phyloP scores from a whole-genome alignment of 1,140 invertebrate species.

The Zaprionus ghesquierei region DNA sequence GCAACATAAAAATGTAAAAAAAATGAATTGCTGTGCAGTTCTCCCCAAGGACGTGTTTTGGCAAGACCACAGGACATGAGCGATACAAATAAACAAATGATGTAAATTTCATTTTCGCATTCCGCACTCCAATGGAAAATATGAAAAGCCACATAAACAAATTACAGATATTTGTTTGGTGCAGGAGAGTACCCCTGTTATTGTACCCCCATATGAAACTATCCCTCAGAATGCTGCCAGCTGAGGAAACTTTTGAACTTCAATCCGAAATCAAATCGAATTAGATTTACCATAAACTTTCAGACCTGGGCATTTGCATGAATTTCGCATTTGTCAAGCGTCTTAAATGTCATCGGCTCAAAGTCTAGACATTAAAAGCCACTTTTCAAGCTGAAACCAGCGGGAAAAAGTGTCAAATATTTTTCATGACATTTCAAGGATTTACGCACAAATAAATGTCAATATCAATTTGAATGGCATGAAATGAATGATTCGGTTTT shows the following conservation, averaged over 20 bases:
- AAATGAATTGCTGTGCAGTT: conserved; percentile 60
- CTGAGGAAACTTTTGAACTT: conserved; percentile 24
- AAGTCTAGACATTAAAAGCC: conserved; percentile 69
- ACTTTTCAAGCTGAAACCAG: conserved; percentile 52
- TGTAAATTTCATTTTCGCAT: conserved; percentile 75
- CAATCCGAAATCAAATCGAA: conserved; percentile 45
- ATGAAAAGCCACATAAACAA: conserved; percentile 68
- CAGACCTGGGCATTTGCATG: conserved; percentile 61
- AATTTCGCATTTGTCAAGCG: conserved; percentile 72
- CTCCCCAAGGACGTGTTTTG: conserved; percentile 54
- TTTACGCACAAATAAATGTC: conserved; percentile 60
- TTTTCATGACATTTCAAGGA: conserved; percentile 13
- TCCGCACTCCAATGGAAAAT: conserved; percentile 45
- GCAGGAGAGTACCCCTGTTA: background rate
- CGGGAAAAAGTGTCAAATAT: conserved; percentile 66
- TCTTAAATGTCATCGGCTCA: conserved; percentile 59
- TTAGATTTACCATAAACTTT: conserved; percentile 72
- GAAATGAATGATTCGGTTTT: conserved; percentile 74
- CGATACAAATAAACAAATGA: conserved; percentile 80
- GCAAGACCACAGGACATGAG: conserved; percentile 67
- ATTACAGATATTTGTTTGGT: conserved; percentile 65
- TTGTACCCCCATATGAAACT: conserved; percentile 38
- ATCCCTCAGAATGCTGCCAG: conserved; percentile 34
- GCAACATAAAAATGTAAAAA: conserved; percentile 44
- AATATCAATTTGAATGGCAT: conserved; percentile 66